A percentile compares a stretch with the other conserved stretches of the same genome.
Conservation (phyloP, 2,113 vertebrate species). For the Ictalurus punctatus region DNA sequence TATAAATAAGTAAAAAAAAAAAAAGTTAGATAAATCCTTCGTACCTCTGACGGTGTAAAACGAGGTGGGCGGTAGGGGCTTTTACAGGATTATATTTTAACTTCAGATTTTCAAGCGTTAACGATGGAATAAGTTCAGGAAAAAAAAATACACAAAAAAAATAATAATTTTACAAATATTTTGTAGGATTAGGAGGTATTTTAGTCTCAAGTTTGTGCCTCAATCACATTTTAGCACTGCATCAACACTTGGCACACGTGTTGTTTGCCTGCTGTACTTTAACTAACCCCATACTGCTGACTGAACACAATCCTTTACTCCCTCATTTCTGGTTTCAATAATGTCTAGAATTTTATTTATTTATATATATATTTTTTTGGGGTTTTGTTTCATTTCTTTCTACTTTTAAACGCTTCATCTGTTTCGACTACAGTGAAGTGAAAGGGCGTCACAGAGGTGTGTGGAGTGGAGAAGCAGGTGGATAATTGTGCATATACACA, state of each 20-base stretch:
- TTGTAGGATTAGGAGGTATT: slow-evolving; percentile 80
- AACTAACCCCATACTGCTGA: slow-evolving; percentile 71
- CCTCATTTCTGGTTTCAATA: slow-evolving; percentile 66
- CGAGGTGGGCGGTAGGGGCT: slow-evolving; percentile 52
- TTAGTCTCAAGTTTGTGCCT: slow-evolving; percentile 79
- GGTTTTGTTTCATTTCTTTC: slow-evolving; percentile 56
- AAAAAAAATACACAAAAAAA: slow-evolving; percentile 68
- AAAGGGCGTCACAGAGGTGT: slow-evolving; percentile 62
- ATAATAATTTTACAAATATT: slow-evolving; percentile 63
- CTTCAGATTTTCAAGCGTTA: slow-evolving; percentile 69
- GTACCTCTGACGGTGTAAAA: slow-evolving; percentile 56
- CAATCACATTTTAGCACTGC: slow-evolving; percentile 71
- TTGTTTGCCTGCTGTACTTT: slow-evolving; percentile 67
- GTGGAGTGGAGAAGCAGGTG: slow-evolving; percentile 50
- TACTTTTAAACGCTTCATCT: slow-evolving; percentile 52
- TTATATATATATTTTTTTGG: neutral
- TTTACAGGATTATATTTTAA: slow-evolving; percentile 70
- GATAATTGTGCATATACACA: slow-evolving; percentile 59
- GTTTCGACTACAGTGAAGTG: slow-evolving; percentile 61
- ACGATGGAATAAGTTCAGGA: slow-evolving; percentile 70
- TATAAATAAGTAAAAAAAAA: slow-evolving; percentile 61
- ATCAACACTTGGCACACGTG: slow-evolving; percentile 70
- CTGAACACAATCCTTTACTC: slow-evolving; percentile 63
- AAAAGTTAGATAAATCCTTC: slow-evolving; percentile 61
- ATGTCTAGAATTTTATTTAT: slow-evolving; percentile 2